Evolutionary conservation across 1,140 invertebrate species (phyloP).

Genomic region (Halesus radiatus): DNA sequence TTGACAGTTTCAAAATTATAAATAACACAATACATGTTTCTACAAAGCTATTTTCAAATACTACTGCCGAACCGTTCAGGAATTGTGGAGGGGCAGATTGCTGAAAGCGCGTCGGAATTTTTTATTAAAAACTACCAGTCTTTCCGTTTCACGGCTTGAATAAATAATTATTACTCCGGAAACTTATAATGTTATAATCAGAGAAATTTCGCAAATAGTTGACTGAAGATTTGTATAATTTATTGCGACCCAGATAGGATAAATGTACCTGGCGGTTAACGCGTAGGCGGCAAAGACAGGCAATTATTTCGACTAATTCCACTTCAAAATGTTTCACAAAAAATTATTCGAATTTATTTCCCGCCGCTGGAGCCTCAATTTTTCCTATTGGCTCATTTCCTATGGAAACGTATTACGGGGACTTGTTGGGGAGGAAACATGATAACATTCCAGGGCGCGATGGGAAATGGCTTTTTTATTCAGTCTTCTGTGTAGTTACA

Average conservation of each 20-base stretch:
- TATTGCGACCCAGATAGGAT: neutral
- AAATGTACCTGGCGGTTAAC: neutral
- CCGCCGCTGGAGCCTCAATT: neutral
- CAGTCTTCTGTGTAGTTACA: neutral
- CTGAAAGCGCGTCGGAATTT: no score
- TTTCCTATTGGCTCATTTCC: conserved; percentile 6
- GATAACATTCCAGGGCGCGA: neutral
- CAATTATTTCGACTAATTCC: neutral
- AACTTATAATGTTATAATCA: no score
- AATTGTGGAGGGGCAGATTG: no score
- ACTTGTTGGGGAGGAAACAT: conserved; percentile 24
- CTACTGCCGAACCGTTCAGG: no score
- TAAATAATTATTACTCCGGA: no score
- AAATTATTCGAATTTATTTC: neutral
- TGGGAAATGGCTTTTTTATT: conserved; percentile 18
- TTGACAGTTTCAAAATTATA: no score
- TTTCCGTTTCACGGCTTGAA: no score
- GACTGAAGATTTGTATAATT: no score
- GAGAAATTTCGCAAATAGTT: no score
- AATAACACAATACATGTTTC: no score
- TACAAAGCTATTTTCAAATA: no score
- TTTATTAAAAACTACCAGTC: no score
- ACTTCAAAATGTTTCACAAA: neutral
- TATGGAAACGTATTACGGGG: neutral
- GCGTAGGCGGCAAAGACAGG: neutral